These are phyloP conservation scores for Halocaridina rubra DNA, from an alignment of 2,888 invertebrate species.

Conservation along the genomic window DNA sequence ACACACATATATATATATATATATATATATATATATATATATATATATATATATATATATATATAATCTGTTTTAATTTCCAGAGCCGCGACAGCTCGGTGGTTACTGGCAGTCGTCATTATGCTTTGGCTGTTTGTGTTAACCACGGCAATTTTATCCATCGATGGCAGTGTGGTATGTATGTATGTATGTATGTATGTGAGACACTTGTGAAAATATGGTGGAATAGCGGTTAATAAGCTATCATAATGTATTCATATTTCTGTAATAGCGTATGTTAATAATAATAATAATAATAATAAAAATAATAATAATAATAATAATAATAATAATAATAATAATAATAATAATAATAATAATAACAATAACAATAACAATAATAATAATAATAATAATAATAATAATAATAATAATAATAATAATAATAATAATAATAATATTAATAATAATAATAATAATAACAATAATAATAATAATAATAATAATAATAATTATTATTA, in stretches of 20 bases:
- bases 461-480: constrained; percentile 3
- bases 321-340: constrained; percentile 2
- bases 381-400: background rate
- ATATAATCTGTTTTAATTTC: no score
- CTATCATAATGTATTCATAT: no score
- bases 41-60: background rate
- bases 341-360: constrained; percentile 14
- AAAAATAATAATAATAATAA: background rate
- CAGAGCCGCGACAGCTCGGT: no score
- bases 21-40: background rate
- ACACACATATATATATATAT: constrained; percentile 10
- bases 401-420: constrained; percentile 16
- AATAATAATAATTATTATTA: constrained; percentile 5
- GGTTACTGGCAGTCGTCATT: no score
- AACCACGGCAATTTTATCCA: no score
- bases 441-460: constrained; percentile 16
- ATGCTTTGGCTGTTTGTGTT: no score
- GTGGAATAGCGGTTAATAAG: no score
- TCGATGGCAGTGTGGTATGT: no score
- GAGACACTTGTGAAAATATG: no score
- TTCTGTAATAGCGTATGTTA: no score
- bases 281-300: background rate
- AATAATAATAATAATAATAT: background rate
- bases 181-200: no score
- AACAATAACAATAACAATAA: background rate